A percentile compares a stretch with the other conserved stretches of the same genome.
Evolutionary conservation across 2,888 invertebrate species (phyloP).

Genomic region (Macaria liturata): DNA sequence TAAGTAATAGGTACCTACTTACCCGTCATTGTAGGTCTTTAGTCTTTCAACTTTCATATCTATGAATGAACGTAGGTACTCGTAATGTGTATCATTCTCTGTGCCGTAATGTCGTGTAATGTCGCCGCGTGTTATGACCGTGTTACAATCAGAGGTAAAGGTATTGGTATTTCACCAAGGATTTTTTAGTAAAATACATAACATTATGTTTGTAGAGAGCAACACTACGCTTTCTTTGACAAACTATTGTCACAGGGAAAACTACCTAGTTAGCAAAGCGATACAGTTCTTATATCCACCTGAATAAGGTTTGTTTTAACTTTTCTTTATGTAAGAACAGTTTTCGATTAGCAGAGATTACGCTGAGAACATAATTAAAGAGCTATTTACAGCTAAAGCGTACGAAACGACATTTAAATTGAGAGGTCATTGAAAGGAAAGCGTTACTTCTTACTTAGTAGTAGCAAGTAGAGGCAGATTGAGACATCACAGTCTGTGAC

Average conservation of each 20-base stretch:
- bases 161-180: no score
- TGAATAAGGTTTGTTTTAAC: background rate
- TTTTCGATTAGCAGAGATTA: slow-evolving; percentile 15
- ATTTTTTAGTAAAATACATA: slow-evolving; percentile 52
- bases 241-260: background rate
- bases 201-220: slow-evolving; percentile 59
- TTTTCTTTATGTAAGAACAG: background rate
- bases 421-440: slow-evolving; percentile 12
- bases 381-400: slow-evolving; percentile 18
- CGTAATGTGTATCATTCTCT: no score
- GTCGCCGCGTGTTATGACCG: no score
- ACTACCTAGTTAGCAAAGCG: no score
- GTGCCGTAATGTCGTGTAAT: no score
- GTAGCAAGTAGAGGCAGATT: no score
- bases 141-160: slow-evolving; percentile 26
- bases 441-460: slow-evolving; percentile 1
- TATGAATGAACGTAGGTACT: no score
- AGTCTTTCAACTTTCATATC: no score
- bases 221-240: background rate
- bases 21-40: no score
- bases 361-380: slow-evolving; percentile 22
- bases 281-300: background rate
- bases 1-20: no score
- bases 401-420: slow-evolving; percentile 23
- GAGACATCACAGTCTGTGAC: no score